Base-by-base conservation (phyloP, 2,113 vertebrate genomes). In the Solea solea region DNA sequence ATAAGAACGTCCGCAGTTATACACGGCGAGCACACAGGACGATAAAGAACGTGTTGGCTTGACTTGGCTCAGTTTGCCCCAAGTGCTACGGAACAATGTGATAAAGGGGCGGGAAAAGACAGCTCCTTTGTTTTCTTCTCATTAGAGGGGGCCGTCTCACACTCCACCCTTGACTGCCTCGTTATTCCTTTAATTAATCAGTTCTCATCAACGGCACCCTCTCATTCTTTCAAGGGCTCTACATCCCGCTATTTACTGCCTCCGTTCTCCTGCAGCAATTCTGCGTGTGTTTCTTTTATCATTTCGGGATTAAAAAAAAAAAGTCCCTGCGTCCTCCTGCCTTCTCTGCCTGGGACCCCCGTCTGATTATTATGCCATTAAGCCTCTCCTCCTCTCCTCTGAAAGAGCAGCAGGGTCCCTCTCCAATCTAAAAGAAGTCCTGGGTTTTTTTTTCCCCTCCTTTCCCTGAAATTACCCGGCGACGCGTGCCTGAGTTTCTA, bases 401-500 rank as follows among this genome's bases (percentile, higher is more conserved):
- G 90, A 92, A 91, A 93, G 92, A 93, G 88, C 89, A 92, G 91
- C 87, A 90, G 86, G 90, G 92, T 94, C 93, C 92, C 93, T 94
- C 91, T 93, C 90, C 93, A 93, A 94, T 94, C 92, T 94, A 93
- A 93, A 21, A 91, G 88, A 92, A 92, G 90, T 92, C 92, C 84
- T 86, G 83, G 59, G 45, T 44, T 92, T 65, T 91, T 91, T 87
- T 86, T 88, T 76, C 80, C 82, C 89, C 87, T 90, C 89, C 92
- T 93, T 90, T 92, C 83, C 89, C 89, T 92, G 94, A 94, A 94
- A 94, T 94, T 94, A 94, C 93, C 91, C 92, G 84, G 93, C 88
- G 91, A 94, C 94, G 92, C 93, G 94, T 94, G 94, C 94, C 94
- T 94, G 93, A 92, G 92, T 94, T 94, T 94, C 93, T 94, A 94